These are phyloP conservation scores for Eupithecia centaureata DNA, from an alignment of 2,888 invertebrate species.

Conservation along the genomic window DNA sequence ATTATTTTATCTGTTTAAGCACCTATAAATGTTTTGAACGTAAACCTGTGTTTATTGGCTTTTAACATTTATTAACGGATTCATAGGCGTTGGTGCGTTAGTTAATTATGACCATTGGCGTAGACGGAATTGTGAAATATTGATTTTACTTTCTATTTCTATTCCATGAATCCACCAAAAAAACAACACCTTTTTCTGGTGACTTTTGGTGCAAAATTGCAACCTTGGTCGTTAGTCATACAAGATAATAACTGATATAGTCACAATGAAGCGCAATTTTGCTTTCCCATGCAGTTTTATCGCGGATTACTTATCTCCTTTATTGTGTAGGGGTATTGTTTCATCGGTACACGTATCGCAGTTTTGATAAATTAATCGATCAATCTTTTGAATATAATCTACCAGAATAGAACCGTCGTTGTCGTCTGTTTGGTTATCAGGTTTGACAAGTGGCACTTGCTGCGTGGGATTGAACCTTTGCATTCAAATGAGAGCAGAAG, in stretches of 20 bases:
- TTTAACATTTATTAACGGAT: slow-evolving; percentile 36
- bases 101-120: slow-evolving; percentile 15
- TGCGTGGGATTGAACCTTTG: slow-evolving; percentile 70
- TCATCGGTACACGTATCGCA: slow-evolving; percentile 31
- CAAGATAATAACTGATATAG: slow-evolving; percentile 41
- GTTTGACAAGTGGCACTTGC: slow-evolving; percentile 67
- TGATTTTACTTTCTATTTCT: not conserved
- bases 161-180: too few relatives aligned
- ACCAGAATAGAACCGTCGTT: slow-evolving; percentile 27
- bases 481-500: slow-evolving; percentile 62
- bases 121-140: slow-evolving; percentile 17
- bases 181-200: not conserved
- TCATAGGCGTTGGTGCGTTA: slow-evolving; percentile 11
- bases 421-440: slow-evolving; percentile 42
- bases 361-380: slow-evolving; percentile 44
- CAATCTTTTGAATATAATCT: slow-evolving; percentile 46
- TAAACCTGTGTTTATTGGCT: slow-evolving; percentile 45
- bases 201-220: not conserved
- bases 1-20: slow-evolving; percentile 58
- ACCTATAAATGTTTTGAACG: slow-evolving; percentile 47
- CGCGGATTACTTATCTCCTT: slow-evolving; percentile 36
- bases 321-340: slow-evolving; percentile 40
- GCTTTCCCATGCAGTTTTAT: slow-evolving; percentile 43
- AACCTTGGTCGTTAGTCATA: slow-evolving; percentile 29
- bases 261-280: slow-evolving; percentile 38